Evolutionary conservation across 2,888 invertebrate species (phyloP).

Genomic region (Dugesia japonica): DNA sequence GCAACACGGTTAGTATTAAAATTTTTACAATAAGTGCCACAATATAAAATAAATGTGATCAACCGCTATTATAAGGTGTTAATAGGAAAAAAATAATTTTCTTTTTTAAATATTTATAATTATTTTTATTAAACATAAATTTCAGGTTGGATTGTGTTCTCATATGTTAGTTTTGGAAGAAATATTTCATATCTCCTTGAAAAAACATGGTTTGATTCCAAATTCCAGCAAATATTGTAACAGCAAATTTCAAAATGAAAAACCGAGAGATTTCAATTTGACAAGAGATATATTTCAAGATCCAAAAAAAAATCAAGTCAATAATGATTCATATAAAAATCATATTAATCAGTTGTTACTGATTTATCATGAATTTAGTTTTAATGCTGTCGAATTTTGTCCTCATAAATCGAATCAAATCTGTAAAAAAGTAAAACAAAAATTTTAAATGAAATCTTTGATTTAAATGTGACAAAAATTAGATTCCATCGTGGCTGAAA

Average conservation of each 20-base stretch:
- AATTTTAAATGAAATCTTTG: too few species aligned
- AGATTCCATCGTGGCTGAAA: background rate
- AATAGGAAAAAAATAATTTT: too few species aligned
- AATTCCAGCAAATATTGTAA: background rate
- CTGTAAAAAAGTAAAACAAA: background rate
- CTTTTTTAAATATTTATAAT: too few species aligned
- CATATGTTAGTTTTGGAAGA: background rate
- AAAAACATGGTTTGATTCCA: background rate
- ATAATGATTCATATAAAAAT: background rate
- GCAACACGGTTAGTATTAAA: too few species aligned
- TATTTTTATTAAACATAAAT: too few species aligned
- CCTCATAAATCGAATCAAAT: background rate
- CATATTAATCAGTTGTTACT: background rate
- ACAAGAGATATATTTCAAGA: background rate
- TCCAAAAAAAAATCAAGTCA: background rate
- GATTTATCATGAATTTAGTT: background rate
- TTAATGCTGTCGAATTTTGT: background rate
- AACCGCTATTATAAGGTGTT: too few species aligned
- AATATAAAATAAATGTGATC: too few species aligned
- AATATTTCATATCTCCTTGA: background rate
- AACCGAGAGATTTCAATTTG: background rate
- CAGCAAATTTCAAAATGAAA: background rate
- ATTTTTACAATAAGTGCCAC: too few species aligned
- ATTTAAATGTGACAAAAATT: too few species aligned
- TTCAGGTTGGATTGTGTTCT: background rate